Conservation (phyloP, 2,113 vertebrate genomes). For the Neolamprologus brichardi region DNA sequence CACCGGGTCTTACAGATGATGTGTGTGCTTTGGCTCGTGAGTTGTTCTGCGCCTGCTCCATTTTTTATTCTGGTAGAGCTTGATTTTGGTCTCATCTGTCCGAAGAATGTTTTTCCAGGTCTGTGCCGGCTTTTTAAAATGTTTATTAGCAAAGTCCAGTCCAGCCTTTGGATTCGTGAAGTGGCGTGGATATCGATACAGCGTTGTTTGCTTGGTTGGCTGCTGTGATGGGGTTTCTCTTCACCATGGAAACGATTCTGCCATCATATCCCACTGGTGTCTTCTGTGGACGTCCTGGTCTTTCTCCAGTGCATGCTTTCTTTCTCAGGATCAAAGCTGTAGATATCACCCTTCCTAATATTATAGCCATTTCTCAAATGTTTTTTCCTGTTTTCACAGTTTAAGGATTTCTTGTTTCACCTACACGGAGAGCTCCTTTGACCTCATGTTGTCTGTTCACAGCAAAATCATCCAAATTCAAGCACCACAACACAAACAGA, state of each 20-base stretch:
- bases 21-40: fast-evolving
- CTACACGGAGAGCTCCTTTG: fast-evolving
- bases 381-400: not conserved
- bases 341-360: not conserved
- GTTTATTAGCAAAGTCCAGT: not conserved
- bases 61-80: not conserved
- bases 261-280: not conserved
- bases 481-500: not conserved
- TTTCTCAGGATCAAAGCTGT: not conserved
- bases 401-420: not conserved
- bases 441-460: not conserved
- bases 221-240: not conserved
- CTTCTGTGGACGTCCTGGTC: not conserved
- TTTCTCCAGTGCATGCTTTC: fast-evolving
- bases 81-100: not conserved
- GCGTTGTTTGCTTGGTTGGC: not conserved
- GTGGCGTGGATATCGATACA: not conserved
- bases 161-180: fast-evolving
- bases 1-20: not conserved
- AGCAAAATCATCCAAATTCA: not conserved
- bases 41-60: not conserved
- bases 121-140: not conserved
- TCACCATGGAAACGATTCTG: not conserved
- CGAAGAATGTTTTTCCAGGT: not conserved
- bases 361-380: not conserved